Conservation (phyloP, 2,888 invertebrate species). For the Aleiodes testaceus region DNA sequence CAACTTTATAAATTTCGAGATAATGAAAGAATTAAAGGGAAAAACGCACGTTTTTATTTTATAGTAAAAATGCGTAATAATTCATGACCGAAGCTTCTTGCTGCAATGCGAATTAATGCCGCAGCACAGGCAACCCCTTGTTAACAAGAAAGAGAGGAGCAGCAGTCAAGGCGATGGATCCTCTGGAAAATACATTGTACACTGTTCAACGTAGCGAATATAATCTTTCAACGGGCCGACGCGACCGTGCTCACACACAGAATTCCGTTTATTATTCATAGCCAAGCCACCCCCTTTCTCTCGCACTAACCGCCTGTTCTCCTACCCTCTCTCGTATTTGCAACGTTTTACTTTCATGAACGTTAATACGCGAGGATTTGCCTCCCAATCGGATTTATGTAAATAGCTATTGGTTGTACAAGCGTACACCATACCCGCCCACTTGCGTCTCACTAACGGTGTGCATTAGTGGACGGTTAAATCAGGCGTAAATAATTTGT, state of each 20-base stretch:
- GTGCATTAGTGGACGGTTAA: constrained; percentile 34
- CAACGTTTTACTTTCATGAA: constrained; percentile 63
- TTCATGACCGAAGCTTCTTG: constrained; percentile 49
- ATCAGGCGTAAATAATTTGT: constrained; percentile 29
- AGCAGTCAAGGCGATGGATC: constrained; percentile 14
- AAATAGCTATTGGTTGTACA: constrained; percentile 62
- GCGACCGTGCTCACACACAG: constrained; percentile 30
- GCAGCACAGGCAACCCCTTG: constrained; percentile 27
- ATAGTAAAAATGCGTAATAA: constrained; percentile 11
- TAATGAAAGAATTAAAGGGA: not conserved
- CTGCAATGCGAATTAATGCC: constrained; percentile 60
- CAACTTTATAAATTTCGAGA: constrained; percentile 5
- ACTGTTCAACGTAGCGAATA: constrained; percentile 31
- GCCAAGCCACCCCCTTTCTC: not conserved
- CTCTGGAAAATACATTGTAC: constrained; percentile 26
- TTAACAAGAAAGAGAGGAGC: constrained; percentile 5
- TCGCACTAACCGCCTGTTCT: not conserved
- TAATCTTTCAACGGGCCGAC: constrained; percentile 31
- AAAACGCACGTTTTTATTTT: constrained; percentile 12
- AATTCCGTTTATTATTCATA: constrained; percentile 59
- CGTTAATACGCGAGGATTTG: constrained; percentile 59
- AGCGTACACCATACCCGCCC: constrained; percentile 45
- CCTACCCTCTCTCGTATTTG: constrained; percentile 54
- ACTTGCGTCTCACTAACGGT: constrained; percentile 35
- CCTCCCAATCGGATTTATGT: constrained; percentile 63